These are phyloP conservation scores for Colistium nudipinnis DNA, from an alignment of 2,113 vertebrate species.

Conservation along the genomic window DNA sequence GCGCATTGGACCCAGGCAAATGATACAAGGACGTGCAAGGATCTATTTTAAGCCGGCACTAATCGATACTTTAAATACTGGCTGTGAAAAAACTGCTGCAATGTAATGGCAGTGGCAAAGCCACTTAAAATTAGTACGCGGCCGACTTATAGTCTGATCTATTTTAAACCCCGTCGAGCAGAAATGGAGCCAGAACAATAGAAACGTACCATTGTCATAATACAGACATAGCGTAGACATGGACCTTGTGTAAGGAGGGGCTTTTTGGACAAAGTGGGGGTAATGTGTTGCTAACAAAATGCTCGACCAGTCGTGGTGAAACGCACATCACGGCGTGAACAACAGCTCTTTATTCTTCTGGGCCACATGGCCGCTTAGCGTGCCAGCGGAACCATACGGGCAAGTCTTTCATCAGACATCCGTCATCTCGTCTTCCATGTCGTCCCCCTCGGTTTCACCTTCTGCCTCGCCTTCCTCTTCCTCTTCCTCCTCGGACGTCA, in stretches of 20 bases:
- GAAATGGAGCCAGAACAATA: constrained; percentile 7
- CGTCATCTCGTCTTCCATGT: constrained; percentile 98
- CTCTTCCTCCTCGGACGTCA: constrained; percentile 95
- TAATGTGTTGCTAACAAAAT: constrained; percentile 7
- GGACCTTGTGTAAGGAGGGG: neutral
- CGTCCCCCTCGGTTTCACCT: constrained; percentile 89
- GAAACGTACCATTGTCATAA: neutral
- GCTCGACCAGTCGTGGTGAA: constrained; percentile 5
- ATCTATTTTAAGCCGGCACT: neutral
- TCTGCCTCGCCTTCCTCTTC: constrained; percentile 86
- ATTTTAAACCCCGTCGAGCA: constrained; percentile 12
- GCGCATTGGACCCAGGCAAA: constrained; percentile 3
- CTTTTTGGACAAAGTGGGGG: constrained; percentile 6
- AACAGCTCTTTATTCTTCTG: constrained; percentile 27
- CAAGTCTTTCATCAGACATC: constrained; percentile 87
- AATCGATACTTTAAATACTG: neutral
- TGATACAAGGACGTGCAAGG: neutral
- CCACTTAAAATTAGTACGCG: too few species aligned
- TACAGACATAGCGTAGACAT: neutral
- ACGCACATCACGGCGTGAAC: constrained; percentile 18
- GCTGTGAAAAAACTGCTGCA: neutral
- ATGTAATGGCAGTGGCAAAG: too few species aligned
- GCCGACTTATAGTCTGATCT: neutral
- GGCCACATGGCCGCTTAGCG: constrained; percentile 27
- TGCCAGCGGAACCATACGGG: constrained; percentile 34